Evolutionary conservation across 35 echinoderm and acorn worm species (phyloP).

Genomic region (Antedon bifida): DNA sequence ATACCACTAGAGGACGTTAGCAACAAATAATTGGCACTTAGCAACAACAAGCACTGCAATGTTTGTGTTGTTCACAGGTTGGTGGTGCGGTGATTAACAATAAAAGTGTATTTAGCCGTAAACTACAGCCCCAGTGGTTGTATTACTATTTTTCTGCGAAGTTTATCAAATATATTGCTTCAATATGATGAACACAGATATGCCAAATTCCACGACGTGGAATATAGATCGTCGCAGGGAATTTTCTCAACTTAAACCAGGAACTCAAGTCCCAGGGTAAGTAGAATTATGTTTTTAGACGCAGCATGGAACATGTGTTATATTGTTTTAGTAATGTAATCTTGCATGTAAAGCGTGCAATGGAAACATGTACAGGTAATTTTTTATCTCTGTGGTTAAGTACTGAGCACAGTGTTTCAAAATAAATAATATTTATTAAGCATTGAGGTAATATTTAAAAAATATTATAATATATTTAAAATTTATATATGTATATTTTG

Average conservation of each 20-base stretch:
- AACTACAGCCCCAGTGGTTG: background rate
- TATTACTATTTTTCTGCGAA: background rate
- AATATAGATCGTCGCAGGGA: slow-evolving; percentile 83
- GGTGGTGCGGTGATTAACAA: background rate
- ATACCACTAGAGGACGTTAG: background rate
- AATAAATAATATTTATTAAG: too few species aligned
- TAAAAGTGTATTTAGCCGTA: background rate
- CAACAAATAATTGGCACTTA: background rate
- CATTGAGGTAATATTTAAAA: too few species aligned
- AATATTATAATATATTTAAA: too few species aligned
- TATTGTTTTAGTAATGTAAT: too few species aligned
- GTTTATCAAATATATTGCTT: background rate
- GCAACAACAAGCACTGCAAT: background rate
- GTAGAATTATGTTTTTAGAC: background rate
- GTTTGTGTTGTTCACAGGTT: background rate
- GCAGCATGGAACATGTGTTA: too few species aligned
- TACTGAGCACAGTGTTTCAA: too few species aligned
- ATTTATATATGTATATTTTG: too few species aligned
- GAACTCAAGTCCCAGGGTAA: slow-evolving; percentile 97
- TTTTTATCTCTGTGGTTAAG: background rate
- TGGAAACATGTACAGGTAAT: too few species aligned
- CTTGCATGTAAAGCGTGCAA: too few species aligned
- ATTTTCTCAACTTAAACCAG: slow-evolving; percentile 46
- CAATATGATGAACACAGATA: slow-evolving; percentile 99
- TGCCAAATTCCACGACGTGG: slow-evolving; percentile 98